Percentiles rank a stretch among this genome's conserved stretches.
Evolutionary conservation across 2,113 vertebrate genomes (phyloP).

Genomic region (Nycticebus coucang): DNA sequence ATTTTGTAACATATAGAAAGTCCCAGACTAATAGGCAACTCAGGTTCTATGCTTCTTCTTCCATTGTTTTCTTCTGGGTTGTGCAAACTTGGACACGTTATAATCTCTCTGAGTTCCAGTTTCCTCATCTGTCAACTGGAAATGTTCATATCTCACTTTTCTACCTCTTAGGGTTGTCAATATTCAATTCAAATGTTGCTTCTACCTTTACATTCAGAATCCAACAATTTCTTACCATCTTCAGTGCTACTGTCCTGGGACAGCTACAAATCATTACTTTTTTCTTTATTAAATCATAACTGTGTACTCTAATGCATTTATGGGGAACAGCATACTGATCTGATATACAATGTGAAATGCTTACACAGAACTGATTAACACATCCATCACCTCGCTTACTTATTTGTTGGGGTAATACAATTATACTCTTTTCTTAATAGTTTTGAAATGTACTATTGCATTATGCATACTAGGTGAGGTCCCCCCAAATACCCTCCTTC

Average conservation of each 20-base stretch:
- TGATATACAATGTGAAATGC: too few species aligned
- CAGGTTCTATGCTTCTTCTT: not conserved
- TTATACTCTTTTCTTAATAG: too few species aligned
- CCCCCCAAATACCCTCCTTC: too few species aligned
- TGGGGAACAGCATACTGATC: too few species aligned
- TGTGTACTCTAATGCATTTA: too few species aligned
- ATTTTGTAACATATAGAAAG: not conserved
- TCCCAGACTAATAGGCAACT: not conserved
- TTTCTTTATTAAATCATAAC: too few species aligned
- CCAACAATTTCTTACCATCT: not conserved
- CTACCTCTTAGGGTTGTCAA: not conserved
- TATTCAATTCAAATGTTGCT: not conserved
- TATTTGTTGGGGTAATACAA: too few species aligned
- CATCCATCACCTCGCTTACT: too few species aligned
- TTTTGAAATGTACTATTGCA: too few species aligned
- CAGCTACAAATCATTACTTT: not conserved
- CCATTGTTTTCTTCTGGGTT: not conserved
- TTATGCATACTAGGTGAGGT: too few species aligned
- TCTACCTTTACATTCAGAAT: not conserved
- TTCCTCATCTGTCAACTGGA: slow-evolving; percentile 17
- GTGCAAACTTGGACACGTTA: not conserved
- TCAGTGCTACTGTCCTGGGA: not conserved
- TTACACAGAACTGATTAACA: too few species aligned
- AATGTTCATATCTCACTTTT: slow-evolving; percentile 5
- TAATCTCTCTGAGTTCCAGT: not conserved